These are phyloP conservation scores for Macrochelys suwanniensis DNA, from an alignment of 2,797 vertebrate genomes.

Conservation along the genomic window DNA sequence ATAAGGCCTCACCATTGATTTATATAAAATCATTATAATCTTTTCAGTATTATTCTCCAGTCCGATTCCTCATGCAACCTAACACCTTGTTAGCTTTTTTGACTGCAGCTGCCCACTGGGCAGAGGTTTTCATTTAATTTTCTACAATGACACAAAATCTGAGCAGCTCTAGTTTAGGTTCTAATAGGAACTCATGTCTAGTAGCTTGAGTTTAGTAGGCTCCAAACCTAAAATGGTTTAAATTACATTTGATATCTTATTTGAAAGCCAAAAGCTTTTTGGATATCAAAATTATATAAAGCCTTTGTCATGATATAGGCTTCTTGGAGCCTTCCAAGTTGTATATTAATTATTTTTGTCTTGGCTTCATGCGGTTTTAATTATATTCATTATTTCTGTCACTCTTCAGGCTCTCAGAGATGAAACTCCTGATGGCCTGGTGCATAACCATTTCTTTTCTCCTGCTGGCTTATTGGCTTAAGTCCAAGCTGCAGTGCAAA, in stretches of 20 bases:
- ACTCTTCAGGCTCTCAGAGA: conserved; percentile 65
- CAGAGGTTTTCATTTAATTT: not conserved
- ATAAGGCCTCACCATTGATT: not conserved
- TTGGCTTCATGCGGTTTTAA: conserved; percentile 71
- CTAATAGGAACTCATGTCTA: not conserved
- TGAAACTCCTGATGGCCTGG: conserved; percentile 38
- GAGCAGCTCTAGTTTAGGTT: not conserved
- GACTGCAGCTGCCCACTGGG: not conserved
- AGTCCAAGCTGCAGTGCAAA: conserved; percentile 69
- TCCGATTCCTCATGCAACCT: not conserved
- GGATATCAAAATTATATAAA: conserved; percentile 23
- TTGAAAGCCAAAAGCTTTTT: conserved; percentile 57
- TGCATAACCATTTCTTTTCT: conserved; percentile 64
- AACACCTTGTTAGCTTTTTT: conserved; percentile 13
- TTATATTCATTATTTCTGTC: conserved; percentile 74
- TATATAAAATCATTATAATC: not conserved
- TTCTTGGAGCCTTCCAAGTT: conserved; percentile 62
- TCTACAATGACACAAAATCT: not conserved
- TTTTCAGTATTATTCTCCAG: not conserved
- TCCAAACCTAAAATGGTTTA: not conserved
- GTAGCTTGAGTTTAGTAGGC: conserved; percentile 7
- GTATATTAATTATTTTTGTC: conserved; percentile 74
- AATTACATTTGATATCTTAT: conserved; percentile 32
- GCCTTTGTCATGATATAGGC: conserved; percentile 44
- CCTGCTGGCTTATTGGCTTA: conserved; percentile 63